Percentiles rank a stretch among this genome's conserved stretches.
Conservation (phyloP, 2,113 vertebrate species). For the Tetraodon nigroviridis region DNA sequence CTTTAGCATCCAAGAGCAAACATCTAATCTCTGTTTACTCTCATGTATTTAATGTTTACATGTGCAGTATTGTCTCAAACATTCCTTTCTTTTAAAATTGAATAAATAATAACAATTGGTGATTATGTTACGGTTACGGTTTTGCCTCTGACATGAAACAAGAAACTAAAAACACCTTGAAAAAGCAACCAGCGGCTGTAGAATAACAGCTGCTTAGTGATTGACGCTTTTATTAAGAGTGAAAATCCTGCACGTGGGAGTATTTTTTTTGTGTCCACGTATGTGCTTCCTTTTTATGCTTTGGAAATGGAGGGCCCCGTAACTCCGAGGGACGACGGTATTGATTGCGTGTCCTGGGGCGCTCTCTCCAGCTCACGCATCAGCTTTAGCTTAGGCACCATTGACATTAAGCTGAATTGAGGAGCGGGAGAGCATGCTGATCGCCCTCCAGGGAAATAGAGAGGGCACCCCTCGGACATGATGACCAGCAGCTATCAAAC, state of each 20-base stretch:
- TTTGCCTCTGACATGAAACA: background rate
- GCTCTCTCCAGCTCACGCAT: constrained; percentile 45
- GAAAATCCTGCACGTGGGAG: background rate
- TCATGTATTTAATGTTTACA: constrained; percentile 52
- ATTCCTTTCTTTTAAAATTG: background rate
- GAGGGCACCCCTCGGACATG: constrained; percentile 38
- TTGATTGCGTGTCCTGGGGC: constrained; percentile 46
- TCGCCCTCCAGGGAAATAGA: constrained; percentile 44
- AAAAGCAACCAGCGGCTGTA: background rate
- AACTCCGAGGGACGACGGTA: constrained; percentile 37
- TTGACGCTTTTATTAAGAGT: constrained; percentile 1
- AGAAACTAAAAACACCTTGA: background rate
- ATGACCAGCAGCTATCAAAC: constrained; percentile 42
- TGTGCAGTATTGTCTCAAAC: constrained; percentile 20
- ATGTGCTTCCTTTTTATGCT: constrained; percentile 24
- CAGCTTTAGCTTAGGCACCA: constrained; percentile 50
- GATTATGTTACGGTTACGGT: too few species aligned
- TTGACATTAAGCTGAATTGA: constrained; percentile 61
- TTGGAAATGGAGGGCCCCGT: constrained; percentile 18
- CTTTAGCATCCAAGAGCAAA: constrained; percentile 18
- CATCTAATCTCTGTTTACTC: constrained; percentile 32
- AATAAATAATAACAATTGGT: background rate
- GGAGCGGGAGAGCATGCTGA: constrained; percentile 41
- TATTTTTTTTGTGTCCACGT: constrained; percentile 16
- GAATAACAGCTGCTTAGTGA: background rate